Evolutionary conservation across 2,797 vertebrate species (phyloP), one percentile per base, ranked within the genome.

Genomic region (Sebastiscus tertius): DNA sequence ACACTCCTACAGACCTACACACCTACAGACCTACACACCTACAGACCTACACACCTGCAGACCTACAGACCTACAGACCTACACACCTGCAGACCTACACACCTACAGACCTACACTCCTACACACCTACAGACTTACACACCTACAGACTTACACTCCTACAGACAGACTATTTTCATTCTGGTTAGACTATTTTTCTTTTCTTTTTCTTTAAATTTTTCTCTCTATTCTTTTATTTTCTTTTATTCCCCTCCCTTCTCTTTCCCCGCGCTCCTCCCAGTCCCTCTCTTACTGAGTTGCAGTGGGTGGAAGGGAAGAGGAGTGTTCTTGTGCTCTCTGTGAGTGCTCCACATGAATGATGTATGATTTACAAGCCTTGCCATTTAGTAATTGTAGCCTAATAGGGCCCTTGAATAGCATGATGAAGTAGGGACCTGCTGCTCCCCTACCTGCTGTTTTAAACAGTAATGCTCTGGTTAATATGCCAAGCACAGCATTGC

Each of bases 311-410:
- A 70, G 62, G 55, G 55, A 60, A n/a, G 70, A 62, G 72, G 67
- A 61, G 73, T 55, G 62, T 77, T 86, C 75, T 81, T 64, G 83
- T 80, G 83, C 86, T 88, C 88, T 73, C 75, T 84, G 63, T 34
- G 54, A 79, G 84, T 86, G 83, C 84, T 88, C 87, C 76, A 67
- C 87, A 92, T 94, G 92, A 94, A 94, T 95, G 93, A 96, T 94
- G 92, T 92, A 94, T 95, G 94, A 92, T 94, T 94, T 94, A 92
- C 90, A 92, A 93, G 90, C 86, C 81, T 92, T 92, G 90, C 90
- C 93, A 93, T 94, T 94, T 93, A 93, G 92, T 94, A 94, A 95
- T 95, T 95, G 93, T 93, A 84, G 91, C 85, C 88, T 95, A 95
- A 95, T 94, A 92, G 93, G 89, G 88, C 83, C 82, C 88, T 91